Conservation (phyloP, 35 echinoderm and acorn worm genomes). For the Apostichopus japonicus region DNA sequence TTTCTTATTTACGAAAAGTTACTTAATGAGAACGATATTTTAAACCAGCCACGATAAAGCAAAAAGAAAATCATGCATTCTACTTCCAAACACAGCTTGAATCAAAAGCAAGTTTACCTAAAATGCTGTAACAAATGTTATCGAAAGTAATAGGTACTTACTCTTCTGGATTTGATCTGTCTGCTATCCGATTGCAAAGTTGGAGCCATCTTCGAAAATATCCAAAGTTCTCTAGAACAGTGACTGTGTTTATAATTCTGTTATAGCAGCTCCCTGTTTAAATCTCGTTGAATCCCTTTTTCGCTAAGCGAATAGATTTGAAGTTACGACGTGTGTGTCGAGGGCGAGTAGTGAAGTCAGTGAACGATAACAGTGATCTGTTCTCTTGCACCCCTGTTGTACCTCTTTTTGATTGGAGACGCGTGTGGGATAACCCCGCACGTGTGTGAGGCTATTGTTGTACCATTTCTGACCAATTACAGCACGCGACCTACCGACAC, state of each 20-base stretch:
- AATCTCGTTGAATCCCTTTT: not conserved
- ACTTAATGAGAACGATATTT: too few species aligned
- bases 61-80: too few species aligned
- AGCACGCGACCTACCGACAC: conserved; percentile 9
- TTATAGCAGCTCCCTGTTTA: not conserved
- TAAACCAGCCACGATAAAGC: too few species aligned
- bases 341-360: not conserved
- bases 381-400: not conserved
- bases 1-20: too few species aligned
- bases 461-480: conserved; percentile 33
- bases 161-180: conserved; percentile 34
- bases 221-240: not conserved
- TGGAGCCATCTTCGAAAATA: conserved; percentile 29
- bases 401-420: conserved; percentile 24
- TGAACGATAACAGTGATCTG: not conserved
- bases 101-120: too few species aligned
- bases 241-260: not conserved
- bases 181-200: conserved; percentile 38
- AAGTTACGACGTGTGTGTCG: not conserved
- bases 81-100: too few species aligned
- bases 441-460: not conserved
- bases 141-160: not conserved
- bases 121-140: too few species aligned
- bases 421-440: conserved; percentile 34
- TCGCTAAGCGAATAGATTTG: not conserved